Conservation (phyloP, 2,113 vertebrate genomes). For the Zosterops pallidus region DNA sequence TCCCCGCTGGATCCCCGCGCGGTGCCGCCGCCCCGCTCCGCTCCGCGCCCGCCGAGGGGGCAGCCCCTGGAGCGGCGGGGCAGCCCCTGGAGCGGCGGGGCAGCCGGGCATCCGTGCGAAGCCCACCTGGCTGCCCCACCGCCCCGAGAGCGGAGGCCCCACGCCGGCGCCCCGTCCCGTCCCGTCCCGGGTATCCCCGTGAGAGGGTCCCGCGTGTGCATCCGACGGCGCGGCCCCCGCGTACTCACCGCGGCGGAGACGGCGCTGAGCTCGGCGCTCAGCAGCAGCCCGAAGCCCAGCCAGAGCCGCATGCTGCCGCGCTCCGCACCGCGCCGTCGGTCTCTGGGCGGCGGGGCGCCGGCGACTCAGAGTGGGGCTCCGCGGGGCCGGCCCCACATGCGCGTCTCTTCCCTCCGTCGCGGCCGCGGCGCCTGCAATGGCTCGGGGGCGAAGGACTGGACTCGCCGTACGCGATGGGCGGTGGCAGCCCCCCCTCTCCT, state of each 20-base stretch:
- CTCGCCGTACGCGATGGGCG: too few relatives aligned
- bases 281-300: conserved; percentile 51
- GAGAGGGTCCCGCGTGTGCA: not conserved
- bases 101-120: not conserved
- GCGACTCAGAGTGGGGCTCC: too few relatives aligned
- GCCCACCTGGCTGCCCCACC: not conserved
- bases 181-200: not conserved
- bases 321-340: too few relatives aligned
- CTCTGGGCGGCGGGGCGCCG: too few relatives aligned
- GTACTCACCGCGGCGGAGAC: conserved; percentile 50
- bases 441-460: too few relatives aligned
- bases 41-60: not conserved
- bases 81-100: not conserved
- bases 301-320: conserved; percentile 41
- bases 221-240: not conserved
- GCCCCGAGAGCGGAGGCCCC: not conserved
- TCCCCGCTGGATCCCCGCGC: not conserved
- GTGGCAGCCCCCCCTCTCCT: too few relatives aligned
- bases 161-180: not conserved
- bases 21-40: not conserved
- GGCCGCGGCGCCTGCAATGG: too few relatives aligned
- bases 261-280: conserved; percentile 41
- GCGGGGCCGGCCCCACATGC: too few relatives aligned
- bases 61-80: not conserved
- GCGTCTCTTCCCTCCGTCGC: too few relatives aligned